These are phyloP conservation scores for Otolemur crassicaudatus DNA, from an alignment of 2,797 vertebrate species.

Conservation along the genomic window DNA sequence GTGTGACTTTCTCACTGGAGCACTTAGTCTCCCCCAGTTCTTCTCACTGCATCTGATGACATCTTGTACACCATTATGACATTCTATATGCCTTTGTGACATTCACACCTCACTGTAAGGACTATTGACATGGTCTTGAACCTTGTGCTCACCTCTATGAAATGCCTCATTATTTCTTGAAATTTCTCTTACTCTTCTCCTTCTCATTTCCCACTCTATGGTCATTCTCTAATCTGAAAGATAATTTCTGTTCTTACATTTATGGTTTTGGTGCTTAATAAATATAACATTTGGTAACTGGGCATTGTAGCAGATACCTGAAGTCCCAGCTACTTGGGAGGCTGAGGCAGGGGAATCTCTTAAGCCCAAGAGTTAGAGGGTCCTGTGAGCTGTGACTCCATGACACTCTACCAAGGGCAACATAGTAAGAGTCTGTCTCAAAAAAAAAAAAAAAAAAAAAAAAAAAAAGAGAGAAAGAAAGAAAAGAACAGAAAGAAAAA, in stretches of 20 bases:
- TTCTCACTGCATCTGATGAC: neutral
- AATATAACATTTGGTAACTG: neutral
- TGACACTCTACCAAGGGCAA: too few relatives aligned
- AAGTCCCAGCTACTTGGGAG: too few relatives aligned
- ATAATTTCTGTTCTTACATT: neutral
- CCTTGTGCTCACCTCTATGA: neutral
- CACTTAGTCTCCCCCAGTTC: neutral
- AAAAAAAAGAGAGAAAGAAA: too few relatives aligned
- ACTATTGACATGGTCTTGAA: neutral
- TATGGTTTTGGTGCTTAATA: neutral
- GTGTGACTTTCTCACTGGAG: neutral
- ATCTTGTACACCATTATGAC: neutral
- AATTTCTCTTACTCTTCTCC: neutral
- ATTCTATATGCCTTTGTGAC: neutral
- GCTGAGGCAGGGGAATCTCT: too few relatives aligned
- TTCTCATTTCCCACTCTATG: neutral
- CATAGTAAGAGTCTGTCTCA: too few relatives aligned
- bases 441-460: too few relatives aligned
- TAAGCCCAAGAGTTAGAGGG: too few relatives aligned
- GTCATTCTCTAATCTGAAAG: neutral
- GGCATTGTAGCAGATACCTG: too few relatives aligned
- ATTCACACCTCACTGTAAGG: neutral
- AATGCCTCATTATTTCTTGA: neutral
- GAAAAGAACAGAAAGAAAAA: too few relatives aligned
- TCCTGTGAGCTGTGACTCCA: too few relatives aligned